Conservation (phyloP, 1,140 invertebrate species). For the Akabosia matsudoensis region DNA sequence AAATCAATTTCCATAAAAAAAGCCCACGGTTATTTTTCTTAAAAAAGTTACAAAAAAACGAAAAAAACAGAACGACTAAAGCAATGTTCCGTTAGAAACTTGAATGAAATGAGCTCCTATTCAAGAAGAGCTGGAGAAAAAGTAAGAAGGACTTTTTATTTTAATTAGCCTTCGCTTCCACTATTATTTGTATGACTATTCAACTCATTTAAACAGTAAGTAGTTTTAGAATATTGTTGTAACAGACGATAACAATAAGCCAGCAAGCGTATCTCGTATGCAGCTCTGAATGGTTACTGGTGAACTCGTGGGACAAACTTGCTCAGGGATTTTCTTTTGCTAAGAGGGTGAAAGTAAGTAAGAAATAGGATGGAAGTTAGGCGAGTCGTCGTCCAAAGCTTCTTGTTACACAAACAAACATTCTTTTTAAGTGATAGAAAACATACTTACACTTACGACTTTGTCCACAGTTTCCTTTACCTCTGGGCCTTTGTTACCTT, state of each 20-base stretch:
- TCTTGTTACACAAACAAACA: too few relatives aligned
- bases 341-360: too few relatives aligned
- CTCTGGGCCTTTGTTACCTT: not conserved
- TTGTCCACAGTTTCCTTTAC: not conserved
- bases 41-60: too few relatives aligned
- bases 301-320: not conserved
- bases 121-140: too few relatives aligned
- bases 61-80: too few relatives aligned
- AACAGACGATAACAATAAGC: not conserved
- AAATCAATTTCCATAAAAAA: too few relatives aligned
- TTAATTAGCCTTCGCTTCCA: not conserved
- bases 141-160: too few relatives aligned
- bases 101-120: not conserved
- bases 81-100: not conserved
- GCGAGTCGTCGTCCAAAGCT: too few relatives aligned
- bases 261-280: not conserved
- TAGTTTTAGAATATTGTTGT: not conserved
- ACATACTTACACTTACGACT: not conserved
- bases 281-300: not conserved
- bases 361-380: too few relatives aligned
- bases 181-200: not conserved
- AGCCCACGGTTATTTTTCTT: too few relatives aligned
- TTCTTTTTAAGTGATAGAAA: conserved; percentile 1
- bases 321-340: not conserved
- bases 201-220: not conserved